Percentiles rank a stretch among this genome's conserved stretches.
Evolutionary conservation across 2,888 invertebrate genomes (phyloP).

Genomic region (Baccha elongata): DNA sequence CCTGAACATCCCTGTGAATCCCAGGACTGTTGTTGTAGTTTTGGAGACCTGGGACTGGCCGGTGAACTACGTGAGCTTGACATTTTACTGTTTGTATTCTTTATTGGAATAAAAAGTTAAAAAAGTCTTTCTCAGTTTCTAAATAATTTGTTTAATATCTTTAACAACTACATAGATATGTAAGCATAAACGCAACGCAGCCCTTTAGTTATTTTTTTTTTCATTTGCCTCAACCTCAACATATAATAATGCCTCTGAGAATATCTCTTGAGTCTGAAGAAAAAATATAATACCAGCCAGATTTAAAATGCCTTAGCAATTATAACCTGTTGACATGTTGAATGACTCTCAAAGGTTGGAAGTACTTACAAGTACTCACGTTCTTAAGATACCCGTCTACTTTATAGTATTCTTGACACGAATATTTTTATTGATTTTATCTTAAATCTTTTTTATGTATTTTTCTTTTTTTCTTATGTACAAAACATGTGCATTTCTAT

Average conservation of each 20-base stretch:
- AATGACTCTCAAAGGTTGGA: conserved; percentile 16
- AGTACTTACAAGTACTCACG: conserved; percentile 10
- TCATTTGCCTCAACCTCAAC: too few relatives aligned
- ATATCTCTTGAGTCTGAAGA: not conserved
- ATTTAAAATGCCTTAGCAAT: conserved; percentile 12
- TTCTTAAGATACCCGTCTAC: conserved; percentile 3
- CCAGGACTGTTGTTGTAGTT: conserved; percentile 76
- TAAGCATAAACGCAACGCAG: too few relatives aligned
- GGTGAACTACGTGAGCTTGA: conserved; percentile 74
- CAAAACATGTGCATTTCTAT: conserved; percentile 27
- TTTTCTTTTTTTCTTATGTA: not conserved
- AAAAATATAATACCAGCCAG: not conserved
- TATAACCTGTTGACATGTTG: conserved; percentile 31
- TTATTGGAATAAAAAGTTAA: not conserved
- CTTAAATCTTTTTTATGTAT: conserved; percentile 8
- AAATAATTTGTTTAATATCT: not conserved
- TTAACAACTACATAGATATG: too few relatives aligned
- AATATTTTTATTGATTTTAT: conserved; percentile 27
- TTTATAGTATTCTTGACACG: conserved; percentile 34
- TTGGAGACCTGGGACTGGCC: conserved; percentile 76
- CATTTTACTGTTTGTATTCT: conserved; percentile 67
- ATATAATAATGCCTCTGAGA: not conserved
- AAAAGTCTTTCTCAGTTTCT: not conserved
- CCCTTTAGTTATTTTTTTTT: not conserved
- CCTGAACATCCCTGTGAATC: conserved; percentile 68